Evolutionary conservation across 2,797 vertebrate genomes (phyloP), one percentile per base, ranked within the genome.

Genomic region (Botia almorhae): DNA sequence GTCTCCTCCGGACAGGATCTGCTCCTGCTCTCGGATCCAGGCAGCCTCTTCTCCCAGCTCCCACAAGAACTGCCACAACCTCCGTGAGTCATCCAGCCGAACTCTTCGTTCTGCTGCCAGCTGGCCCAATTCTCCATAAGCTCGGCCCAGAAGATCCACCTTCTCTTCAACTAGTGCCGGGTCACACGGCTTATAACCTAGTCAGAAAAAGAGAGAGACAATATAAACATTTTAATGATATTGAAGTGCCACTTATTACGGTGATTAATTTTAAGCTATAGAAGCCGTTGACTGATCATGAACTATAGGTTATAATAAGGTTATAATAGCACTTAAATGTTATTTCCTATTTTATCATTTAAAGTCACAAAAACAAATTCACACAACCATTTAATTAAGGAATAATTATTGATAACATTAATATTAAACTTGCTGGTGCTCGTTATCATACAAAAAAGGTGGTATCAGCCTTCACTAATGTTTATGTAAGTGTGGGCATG

Each of bases 21-120:
- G 95, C 87, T 96, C 96, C 90, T 98, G 97, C 81, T 99, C 97
- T 77, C 97, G 90, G 83, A 98, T 96, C 97, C 97, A 99, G 1
- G 96, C 95, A 13, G 96, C 94, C 14, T 97, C 94, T 88, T 98
- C 97, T 0, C 96, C 97, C 19, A 96, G 83, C 77, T 99, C 97
- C 97, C 97, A 98, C 82, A 98, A 89, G 89, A 99, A 96, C 81
- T 96, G 95, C 96, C 97, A 98, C 21, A 98, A 92, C 7, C 95
- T 93, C 0, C 95, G 93, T 0, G 97, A 98, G 21, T 97, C 96
- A 86, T 98, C 97, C 11, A 98, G 91, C 0, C 93, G 88, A 4
- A 89, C 90, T 8, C 96, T 92, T 0, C 97, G 91, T 0, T 88
- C 81, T 0, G 81, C 92, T 0, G 95, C 94, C 74, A 98, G 89